phyloP scores from a whole-genome alignment of 2,797 vertebrate genomes.

The Echeneis naucrates region DNA sequence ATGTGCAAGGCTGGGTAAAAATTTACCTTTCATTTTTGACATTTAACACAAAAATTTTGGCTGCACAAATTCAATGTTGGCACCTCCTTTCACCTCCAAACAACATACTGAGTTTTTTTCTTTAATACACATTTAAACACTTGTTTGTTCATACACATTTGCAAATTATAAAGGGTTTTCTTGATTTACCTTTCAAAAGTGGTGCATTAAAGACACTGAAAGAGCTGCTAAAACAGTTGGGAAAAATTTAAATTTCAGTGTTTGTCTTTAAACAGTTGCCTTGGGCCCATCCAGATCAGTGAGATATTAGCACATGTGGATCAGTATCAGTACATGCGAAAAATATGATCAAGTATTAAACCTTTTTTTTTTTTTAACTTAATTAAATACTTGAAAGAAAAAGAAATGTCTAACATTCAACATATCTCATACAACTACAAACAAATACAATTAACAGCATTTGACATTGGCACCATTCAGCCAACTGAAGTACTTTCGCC shows the following conservation, averaged over 20 bases:
- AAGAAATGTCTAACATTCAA: not conserved
- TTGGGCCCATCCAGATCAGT: not conserved
- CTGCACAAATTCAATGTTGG: too few relatives aligned
- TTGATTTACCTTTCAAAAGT: conserved; percentile 29
- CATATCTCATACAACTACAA: not conserved
- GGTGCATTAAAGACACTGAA: not conserved
- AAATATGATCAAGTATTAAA: not conserved
- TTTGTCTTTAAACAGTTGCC: not conserved
- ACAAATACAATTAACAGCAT: not conserved
- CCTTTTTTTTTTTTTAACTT: not conserved
- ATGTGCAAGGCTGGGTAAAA: not conserved
- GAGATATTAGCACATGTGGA: not conserved
- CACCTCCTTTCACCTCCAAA: not conserved
- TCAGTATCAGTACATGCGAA: not conserved
- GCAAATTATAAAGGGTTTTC: not conserved
- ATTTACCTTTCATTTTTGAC: not conserved
- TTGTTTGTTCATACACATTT: not conserved
- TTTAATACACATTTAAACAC: conserved; percentile 5
- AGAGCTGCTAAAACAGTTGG: not conserved
- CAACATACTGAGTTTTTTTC: not conserved
- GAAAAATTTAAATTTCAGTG: not conserved
- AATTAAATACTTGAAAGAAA: not conserved
- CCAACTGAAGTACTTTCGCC: conserved; percentile 85
- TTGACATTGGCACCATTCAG: conserved; percentile 20
- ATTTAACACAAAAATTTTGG: too few relatives aligned